Evolutionary conservation across 2,888 invertebrate genomes (phyloP).

Genomic region (Phyllotreta cruciferae): DNA sequence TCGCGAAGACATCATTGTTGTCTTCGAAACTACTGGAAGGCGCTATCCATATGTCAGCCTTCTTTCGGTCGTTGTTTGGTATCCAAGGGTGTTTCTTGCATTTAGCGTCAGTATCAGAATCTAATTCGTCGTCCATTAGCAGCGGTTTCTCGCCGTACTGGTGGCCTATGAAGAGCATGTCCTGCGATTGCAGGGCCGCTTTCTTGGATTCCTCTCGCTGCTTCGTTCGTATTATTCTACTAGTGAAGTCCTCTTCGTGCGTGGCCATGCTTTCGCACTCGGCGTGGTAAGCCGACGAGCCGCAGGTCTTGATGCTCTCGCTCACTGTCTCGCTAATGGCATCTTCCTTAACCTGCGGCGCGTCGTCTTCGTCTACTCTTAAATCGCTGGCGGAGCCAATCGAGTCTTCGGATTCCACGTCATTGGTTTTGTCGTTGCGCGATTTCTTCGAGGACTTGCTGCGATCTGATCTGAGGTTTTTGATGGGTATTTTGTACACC

Average conservation of each 20-base stretch:
- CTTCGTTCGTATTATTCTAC: constrained; percentile 62
- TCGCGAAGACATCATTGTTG: constrained; percentile 70
- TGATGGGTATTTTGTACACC: constrained; percentile 61
- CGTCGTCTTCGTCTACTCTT: constrained; percentile 63
- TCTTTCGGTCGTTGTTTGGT: constrained; percentile 45
- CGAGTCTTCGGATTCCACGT: constrained; percentile 68
- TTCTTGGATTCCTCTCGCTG: constrained; percentile 61
- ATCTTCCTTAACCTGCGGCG: constrained; percentile 58
- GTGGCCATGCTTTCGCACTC: constrained; percentile 75
- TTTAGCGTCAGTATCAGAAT: constrained; percentile 65
- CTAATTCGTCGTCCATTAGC: constrained; percentile 79
- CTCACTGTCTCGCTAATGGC: constrained; percentile 66
- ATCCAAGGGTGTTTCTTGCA: constrained; percentile 42
- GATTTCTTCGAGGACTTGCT: constrained; percentile 52
- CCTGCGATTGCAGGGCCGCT: constrained; percentile 56
- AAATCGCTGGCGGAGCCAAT: constrained; percentile 78
- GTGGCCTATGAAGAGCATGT: constrained; percentile 73
- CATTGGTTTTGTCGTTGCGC: constrained; percentile 50
- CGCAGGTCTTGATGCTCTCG: constrained; percentile 71
- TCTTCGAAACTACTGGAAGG: constrained; percentile 59
- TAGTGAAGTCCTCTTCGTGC: constrained; percentile 65
- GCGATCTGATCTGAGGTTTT: constrained; percentile 62
- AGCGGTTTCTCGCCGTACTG: constrained; percentile 79
- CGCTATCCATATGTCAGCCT: constrained; percentile 54
- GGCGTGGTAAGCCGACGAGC: constrained; percentile 74